Evolutionary conservation across 2,888 invertebrate genomes (phyloP).

Genomic region (Synergus itoensis): DNA sequence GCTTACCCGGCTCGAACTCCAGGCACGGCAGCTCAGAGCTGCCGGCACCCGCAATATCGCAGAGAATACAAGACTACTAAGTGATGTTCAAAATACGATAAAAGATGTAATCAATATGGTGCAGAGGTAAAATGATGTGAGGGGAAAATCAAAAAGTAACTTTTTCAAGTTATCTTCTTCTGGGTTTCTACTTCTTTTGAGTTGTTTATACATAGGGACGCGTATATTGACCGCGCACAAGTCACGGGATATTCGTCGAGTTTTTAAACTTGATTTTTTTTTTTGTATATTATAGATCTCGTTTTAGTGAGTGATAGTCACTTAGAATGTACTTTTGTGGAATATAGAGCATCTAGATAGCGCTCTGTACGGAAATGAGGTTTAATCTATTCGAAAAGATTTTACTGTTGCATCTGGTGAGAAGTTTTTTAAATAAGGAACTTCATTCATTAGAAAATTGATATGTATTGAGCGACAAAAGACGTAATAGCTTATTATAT

Average conservation of each 20-base stretch:
- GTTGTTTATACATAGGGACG: not conserved
- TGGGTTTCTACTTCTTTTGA: slow-evolving; percentile 30
- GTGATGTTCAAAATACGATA: slow-evolving; percentile 86
- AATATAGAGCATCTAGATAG: no score
- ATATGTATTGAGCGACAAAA: not conserved
- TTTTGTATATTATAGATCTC: slow-evolving; percentile 15
- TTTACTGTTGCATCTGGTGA: slow-evolving; percentile 27
- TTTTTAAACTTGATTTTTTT: slow-evolving; percentile 10
- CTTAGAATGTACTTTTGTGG: not conserved
- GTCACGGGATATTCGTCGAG: slow-evolving; percentile 17
- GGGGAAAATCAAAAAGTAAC: slow-evolving; percentile 51
- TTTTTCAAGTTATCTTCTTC: slow-evolving; percentile 28
- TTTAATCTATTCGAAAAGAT: slow-evolving; percentile 4
- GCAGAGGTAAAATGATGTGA: slow-evolving; percentile 79
- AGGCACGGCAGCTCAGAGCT: slow-evolving; percentile 84
- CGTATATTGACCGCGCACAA: not conserved
- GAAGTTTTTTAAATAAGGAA: not conserved
- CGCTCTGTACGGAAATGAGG: not conserved
- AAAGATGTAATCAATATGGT: slow-evolving; percentile 88
- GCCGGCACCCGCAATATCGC: slow-evolving; percentile 85
- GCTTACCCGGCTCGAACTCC: slow-evolving; percentile 84
- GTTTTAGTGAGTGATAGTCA: slow-evolving; percentile 9
- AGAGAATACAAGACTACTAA: slow-evolving; percentile 84
- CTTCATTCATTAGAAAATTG: not conserved
- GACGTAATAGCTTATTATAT: not conserved